Conservation (phyloP, 2,113 vertebrate species). For the Xenopus laevis region DNA sequence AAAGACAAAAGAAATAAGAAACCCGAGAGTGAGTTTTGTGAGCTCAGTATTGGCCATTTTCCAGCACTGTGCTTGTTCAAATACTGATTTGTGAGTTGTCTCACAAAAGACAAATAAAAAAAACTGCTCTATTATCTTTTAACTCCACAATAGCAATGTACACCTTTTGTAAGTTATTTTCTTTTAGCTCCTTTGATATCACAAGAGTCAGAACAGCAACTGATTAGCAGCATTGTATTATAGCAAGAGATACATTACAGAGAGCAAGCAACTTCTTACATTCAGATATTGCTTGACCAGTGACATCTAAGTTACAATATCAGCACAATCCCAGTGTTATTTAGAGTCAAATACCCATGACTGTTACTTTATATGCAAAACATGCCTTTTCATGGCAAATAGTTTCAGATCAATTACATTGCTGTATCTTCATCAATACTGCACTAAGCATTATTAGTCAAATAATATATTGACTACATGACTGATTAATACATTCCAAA, state of each 20-base stretch:
- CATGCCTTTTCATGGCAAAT: too few relatives aligned
- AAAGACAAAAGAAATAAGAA: too few relatives aligned
- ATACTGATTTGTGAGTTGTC: slow-evolving; percentile 36
- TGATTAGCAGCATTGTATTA: slow-evolving; percentile 8
- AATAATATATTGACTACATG: too few relatives aligned
- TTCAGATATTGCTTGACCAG: background rate
- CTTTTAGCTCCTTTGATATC: slow-evolving; percentile 19
- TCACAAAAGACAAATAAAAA: slow-evolving; percentile 24
- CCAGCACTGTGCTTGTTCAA: slow-evolving; percentile 24
- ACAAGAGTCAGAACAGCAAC: background rate
- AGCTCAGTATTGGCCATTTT: too few relatives aligned
- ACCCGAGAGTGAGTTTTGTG: too few relatives aligned
- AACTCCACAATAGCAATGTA: slow-evolving; percentile 17
- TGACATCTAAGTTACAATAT: background rate
- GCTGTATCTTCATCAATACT: too few relatives aligned
- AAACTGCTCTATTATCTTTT: slow-evolving; percentile 8
- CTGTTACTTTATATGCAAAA: too few relatives aligned
- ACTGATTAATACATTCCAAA: too few relatives aligned
- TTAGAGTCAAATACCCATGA: too few relatives aligned
- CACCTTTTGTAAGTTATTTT: slow-evolving; percentile 3
- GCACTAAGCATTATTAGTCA: too few relatives aligned
- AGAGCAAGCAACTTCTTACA: background rate
- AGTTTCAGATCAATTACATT: too few relatives aligned
- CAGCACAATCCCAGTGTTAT: too few relatives aligned
- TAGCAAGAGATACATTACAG: slow-evolving; percentile 6